A percentile compares a stretch with the other conserved stretches of the same genome.
Conservation (phyloP, 1,140 invertebrate species). For the Nasonia giraulti region DNA sequence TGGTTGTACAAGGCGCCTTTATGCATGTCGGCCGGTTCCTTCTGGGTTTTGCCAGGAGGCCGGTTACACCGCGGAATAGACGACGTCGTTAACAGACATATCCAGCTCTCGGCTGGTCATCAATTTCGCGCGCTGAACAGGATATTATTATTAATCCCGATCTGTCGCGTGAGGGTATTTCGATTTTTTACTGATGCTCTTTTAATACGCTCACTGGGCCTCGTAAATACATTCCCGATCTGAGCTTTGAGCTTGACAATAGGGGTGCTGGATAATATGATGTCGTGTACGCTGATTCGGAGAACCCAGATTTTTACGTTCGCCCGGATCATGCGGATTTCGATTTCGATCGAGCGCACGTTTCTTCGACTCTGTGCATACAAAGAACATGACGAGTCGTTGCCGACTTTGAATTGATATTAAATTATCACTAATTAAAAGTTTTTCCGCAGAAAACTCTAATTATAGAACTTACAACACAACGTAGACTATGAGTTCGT, state of each 20-base stretch:
- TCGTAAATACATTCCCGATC: neutral
- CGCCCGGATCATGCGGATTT: neutral
- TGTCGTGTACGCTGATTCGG: too few species aligned
- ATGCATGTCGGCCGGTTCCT: neutral
- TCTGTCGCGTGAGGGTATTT: neutral
- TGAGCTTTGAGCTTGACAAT: neutral
- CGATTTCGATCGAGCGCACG: neutral
- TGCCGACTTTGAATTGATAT: too few species aligned
- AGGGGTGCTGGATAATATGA: neutral
- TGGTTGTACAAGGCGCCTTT: conserved; percentile 7
- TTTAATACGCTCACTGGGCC: neutral
- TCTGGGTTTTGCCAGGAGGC: neutral
- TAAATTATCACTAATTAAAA: too few species aligned
- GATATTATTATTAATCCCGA: neutral
- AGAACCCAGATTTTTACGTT: neutral
- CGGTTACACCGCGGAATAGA: neutral
- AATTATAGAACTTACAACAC: too few species aligned
- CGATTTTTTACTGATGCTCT: neutral
- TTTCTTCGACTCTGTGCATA: neutral
- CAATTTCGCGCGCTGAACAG: conserved; percentile 20
- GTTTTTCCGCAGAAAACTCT: too few species aligned
- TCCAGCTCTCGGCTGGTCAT: neutral
- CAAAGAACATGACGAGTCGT: too few species aligned
- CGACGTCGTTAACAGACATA: neutral
- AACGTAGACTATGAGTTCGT: neutral